A percentile compares a stretch with the other conserved stretches of the same genome.
Evolutionary conservation across 2,113 vertebrate genomes (phyloP).

Genomic region (Strigops habroptila): DNA sequence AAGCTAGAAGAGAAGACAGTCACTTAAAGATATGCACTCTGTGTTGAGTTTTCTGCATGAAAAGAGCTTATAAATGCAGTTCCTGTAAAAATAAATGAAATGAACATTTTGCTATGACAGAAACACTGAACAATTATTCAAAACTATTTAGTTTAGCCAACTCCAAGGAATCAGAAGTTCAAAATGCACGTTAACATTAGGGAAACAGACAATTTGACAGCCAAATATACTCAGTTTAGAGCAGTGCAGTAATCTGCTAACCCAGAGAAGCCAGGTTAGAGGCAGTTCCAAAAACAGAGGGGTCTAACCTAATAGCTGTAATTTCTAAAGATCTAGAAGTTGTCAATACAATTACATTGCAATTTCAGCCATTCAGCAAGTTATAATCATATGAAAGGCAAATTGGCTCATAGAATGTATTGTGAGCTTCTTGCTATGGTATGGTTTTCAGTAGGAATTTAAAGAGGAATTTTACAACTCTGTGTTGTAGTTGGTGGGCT

Average conservation of each 20-base stretch:
- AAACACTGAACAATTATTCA: background rate
- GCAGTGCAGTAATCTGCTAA: background rate
- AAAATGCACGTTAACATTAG: background rate
- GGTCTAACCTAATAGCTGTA: background rate
- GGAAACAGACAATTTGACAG: background rate
- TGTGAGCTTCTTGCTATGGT: background rate
- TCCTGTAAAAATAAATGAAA: background rate
- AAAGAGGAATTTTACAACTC: background rate
- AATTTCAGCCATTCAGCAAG: background rate
- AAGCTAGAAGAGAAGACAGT: background rate
- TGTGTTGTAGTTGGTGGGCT: background rate
- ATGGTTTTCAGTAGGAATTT: background rate
- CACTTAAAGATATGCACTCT: background rate
- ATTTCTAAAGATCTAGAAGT: background rate
- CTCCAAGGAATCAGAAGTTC: background rate
- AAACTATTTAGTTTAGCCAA: background rate
- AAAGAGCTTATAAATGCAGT: background rate
- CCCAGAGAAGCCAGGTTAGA: background rate
- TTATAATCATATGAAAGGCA: background rate
- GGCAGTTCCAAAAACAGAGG: background rate
- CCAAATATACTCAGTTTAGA: background rate
- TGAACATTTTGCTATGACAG: background rate
- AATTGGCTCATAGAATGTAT: background rate
- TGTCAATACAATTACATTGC: background rate
- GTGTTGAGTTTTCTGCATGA: background rate